Evolutionary conservation across 2,113 vertebrate genomes (phyloP).

Genomic region (Xenus cinereus): DNA sequence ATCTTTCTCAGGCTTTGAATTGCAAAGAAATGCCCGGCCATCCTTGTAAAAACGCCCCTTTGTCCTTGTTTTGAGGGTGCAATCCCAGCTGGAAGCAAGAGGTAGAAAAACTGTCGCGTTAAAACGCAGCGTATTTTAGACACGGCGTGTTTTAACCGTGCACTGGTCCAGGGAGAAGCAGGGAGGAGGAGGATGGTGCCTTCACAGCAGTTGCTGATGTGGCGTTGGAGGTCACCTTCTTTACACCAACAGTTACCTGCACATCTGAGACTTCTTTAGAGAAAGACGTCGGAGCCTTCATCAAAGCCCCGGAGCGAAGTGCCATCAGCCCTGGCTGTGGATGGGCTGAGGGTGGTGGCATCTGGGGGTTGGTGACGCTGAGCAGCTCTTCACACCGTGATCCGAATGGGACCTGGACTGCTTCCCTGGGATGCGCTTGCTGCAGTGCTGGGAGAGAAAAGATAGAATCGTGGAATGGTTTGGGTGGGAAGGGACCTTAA

Average conservation of each 20-base stretch:
- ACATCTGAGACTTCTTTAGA: not conserved
- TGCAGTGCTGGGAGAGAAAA: not conserved
- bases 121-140: not conserved
- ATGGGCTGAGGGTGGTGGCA: not conserved
- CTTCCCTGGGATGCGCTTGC: not conserved
- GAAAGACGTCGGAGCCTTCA: not conserved
- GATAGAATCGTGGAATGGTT: no score
- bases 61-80: not conserved
- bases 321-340: not conserved
- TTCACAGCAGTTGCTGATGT: not conserved
- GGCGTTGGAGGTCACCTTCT: not conserved
- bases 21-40: not conserved
- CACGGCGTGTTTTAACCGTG: not conserved
- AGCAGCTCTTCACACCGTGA: not conserved
- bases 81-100: not conserved
- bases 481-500: no score
- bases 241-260: not conserved
- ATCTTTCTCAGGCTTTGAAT: not conserved
- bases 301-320: not conserved
- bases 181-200: not conserved
- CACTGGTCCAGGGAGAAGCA: not conserved
- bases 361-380: not conserved
- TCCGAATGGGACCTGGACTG: not conserved
- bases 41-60: not conserved
- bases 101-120: not conserved